Evolutionary conservation across 2,797 vertebrate genomes (phyloP).

Genomic region (Huso huso): DNA sequence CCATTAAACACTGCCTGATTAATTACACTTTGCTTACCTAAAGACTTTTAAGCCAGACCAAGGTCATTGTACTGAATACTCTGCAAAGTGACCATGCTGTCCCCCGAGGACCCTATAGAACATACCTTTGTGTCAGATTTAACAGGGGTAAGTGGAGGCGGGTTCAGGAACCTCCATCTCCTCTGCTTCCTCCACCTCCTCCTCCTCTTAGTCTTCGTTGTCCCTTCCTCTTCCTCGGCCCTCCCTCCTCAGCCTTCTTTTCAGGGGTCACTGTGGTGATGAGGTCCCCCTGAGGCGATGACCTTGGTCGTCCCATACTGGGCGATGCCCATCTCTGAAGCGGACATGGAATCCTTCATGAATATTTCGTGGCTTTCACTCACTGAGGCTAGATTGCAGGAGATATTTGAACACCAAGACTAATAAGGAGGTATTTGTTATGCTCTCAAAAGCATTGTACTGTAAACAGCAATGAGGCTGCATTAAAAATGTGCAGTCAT

Average conservation of each 20-base stretch:
- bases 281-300: constrained; percentile 79
- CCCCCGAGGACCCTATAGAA: neutral
- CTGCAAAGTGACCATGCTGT: no score
- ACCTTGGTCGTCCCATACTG: constrained; percentile 78
- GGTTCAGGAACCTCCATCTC: constrained; percentile 53
- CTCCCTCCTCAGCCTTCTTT: constrained; percentile 83
- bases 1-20: no score
- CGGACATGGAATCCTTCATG: constrained; percentile 77
- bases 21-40: no score
- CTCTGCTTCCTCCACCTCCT: constrained; percentile 52
- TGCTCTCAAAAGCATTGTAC: neutral
- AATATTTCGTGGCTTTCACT: constrained; percentile 88
- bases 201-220: constrained; percentile 36
- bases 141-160: constrained; percentile 42
- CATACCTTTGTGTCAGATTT: constrained; percentile 84
- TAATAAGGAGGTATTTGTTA: constrained; percentile 2
- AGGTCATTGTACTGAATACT: no score
- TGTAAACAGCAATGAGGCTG: neutral
- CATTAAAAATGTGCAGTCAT: neutral
- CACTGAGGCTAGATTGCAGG: constrained; percentile 78
- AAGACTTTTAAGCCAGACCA: no score
- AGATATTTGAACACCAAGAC: constrained; percentile 41
- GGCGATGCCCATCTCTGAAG: constrained; percentile 87
- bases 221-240: constrained; percentile 54
- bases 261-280: constrained; percentile 88